A percentile compares a stretch with the other conserved stretches of the same genome.
phyloP scores from a whole-genome alignment of 2,797 vertebrate genomes.

The Trachurus trachurus region DNA sequence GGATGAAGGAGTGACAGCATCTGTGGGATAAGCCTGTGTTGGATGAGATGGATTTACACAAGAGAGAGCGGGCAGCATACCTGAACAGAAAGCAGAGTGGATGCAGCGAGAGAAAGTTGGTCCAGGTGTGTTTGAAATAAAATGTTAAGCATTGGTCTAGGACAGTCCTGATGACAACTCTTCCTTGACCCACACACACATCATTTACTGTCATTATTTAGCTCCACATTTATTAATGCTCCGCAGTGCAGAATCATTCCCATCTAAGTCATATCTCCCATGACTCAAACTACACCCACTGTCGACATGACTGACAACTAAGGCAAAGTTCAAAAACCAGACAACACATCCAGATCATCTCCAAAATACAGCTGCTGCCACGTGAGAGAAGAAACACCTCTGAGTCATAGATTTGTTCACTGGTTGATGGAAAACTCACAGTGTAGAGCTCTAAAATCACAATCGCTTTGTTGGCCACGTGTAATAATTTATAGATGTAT shows the following conservation, averaged over 20 bases:
- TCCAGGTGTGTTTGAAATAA: not conserved
- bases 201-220: slow-evolving; percentile 1
- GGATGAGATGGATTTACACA: slow-evolving; percentile 60
- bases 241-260: slow-evolving; percentile 76
- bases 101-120: slow-evolving; percentile 1
- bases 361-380: slow-evolving; percentile 67
- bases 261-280: slow-evolving; percentile 67
- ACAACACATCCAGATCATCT: slow-evolving; percentile 45
- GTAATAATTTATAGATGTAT: not conserved
- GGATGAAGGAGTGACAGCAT: slow-evolving; percentile 69
- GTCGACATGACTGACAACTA: slow-evolving; percentile 71
- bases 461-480: not conserved
- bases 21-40: slow-evolving; percentile 62
- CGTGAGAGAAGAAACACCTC: slow-evolving; percentile 48
- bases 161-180: not conserved
- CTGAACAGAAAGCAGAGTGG: slow-evolving; percentile 39
- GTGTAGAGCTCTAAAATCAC: not conserved
- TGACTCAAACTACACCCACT: slow-evolving; percentile 83
- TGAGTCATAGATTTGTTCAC: slow-evolving; percentile 55
- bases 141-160: slow-evolving; percentile 5
- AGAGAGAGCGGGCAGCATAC: slow-evolving; percentile 46
- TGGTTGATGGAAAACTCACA: not conserved
- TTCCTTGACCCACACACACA: not conserved
- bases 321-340: slow-evolving; percentile 72
- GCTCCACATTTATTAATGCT: slow-evolving; percentile 35